phyloP scores from a whole-genome alignment of 2,888 invertebrate genomes.

The Eupithecia centaureata region DNA sequence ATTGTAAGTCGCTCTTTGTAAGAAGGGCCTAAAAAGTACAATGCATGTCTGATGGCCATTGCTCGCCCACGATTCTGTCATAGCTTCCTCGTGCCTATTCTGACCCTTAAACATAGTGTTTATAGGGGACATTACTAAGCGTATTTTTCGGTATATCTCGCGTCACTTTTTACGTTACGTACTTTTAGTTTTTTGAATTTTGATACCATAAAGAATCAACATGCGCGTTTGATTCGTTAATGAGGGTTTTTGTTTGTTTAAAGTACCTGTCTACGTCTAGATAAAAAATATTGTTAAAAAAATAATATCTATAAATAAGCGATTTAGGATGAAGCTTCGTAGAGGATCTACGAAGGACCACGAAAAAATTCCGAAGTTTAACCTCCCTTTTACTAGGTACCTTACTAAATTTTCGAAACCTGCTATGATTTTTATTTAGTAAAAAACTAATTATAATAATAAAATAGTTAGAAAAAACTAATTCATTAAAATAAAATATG shows the following conservation, averaged over 20 bases:
- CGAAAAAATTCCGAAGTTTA: no score
- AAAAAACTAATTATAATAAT: no score
- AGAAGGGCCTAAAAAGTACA: not conserved
- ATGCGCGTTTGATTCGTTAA: not conserved
- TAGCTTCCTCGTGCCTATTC: not conserved
- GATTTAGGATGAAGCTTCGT: not conserved
- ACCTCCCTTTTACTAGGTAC: no score
- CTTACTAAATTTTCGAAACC: not conserved
- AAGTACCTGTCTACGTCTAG: no score
- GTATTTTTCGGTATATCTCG: not conserved
- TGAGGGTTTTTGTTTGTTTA: not conserved
- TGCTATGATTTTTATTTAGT: not conserved
- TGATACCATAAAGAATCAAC: not conserved
- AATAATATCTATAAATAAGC: not conserved
- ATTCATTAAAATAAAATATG: not conserved
- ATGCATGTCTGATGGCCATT: not conserved
- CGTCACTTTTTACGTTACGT: not conserved
- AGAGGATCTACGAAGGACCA: not conserved
- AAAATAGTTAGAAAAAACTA: no score
- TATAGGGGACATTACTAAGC: not conserved
- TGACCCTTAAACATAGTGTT: not conserved
- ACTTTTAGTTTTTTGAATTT: not conserved
- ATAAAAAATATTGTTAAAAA: no score
- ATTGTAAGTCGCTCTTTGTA: not conserved
- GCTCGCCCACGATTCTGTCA: conserved; percentile 6